These are phyloP conservation scores for Cotesia congregata DNA, from an alignment of 2,888 invertebrate species.

Conservation along the genomic window DNA sequence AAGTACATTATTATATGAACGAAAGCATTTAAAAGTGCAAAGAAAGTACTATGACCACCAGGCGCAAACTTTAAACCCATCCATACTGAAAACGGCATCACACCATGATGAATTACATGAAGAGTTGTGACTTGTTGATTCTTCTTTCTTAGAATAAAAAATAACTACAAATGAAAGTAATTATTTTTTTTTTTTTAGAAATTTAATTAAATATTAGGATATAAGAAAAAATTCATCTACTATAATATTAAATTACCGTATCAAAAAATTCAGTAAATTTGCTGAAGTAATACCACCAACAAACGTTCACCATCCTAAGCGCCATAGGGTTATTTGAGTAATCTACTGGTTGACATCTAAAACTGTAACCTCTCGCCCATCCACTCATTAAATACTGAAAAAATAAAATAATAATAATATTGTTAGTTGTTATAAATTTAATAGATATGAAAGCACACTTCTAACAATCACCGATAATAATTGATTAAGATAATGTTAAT, in stretches of 20 bases:
- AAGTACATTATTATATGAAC: constrained; percentile 98
- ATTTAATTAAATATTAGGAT: no score
- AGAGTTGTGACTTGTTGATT: constrained; percentile 93
- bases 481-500: neutral
- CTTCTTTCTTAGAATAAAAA: constrained; percentile 96
- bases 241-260: constrained; percentile 76
- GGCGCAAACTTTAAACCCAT: constrained; percentile 96
- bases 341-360: constrained; percentile 93
- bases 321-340: constrained; percentile 85
- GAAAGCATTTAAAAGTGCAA: constrained; percentile 92
- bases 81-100: constrained; percentile 96
- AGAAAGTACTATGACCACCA: constrained; percentile 97
- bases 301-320: constrained; percentile 90
- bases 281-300: constrained; percentile 98
- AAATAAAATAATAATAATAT: constrained; percentile 43
- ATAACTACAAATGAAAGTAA: constrained; percentile 73
- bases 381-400: constrained; percentile 89
- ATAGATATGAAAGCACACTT: neutral
- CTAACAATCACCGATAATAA: constrained; percentile 12
- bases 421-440: neutral
- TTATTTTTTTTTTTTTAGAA: no score
- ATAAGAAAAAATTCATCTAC: constrained; percentile 10
- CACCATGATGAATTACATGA: constrained; percentile 96
- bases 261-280: constrained; percentile 98
- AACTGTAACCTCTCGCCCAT: constrained; percentile 92